Percentiles rank a stretch among this genome's conserved stretches.
These are phyloP conservation scores for Cyprinodon brontotheroides DNA, from an alignment of 2,113 vertebrate species.

Conservation along the genomic window DNA sequence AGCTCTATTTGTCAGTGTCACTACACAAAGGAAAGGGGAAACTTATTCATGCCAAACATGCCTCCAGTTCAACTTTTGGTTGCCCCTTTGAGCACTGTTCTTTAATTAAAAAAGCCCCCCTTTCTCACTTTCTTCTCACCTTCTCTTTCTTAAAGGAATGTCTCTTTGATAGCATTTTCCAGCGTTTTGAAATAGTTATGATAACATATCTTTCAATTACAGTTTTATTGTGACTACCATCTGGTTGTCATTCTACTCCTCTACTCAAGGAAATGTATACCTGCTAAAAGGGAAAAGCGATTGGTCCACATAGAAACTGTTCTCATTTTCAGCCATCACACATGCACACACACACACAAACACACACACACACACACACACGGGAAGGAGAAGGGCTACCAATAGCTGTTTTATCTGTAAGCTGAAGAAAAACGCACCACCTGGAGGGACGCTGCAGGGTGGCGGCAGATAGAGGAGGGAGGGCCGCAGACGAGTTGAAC, in stretches of 20 bases:
- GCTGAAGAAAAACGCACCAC: constrained; percentile 47
- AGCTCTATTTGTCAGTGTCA: constrained; percentile 84
- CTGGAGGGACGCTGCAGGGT: constrained; percentile 51
- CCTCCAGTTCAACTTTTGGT: constrained; percentile 78
- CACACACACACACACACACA: constrained; percentile 45
- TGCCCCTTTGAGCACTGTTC: constrained; percentile 72
- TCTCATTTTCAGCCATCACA: constrained; percentile 66
- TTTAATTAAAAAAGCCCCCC: constrained; percentile 79
- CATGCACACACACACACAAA: constrained; percentile 44
- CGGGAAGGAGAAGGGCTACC: constrained; percentile 16
- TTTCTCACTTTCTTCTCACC: constrained; percentile 57
- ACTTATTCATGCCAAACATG: constrained; percentile 84
- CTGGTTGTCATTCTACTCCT: constrained; percentile 72
- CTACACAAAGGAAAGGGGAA: constrained; percentile 75
- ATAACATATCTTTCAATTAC: constrained; percentile 86
- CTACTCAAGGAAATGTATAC: constrained; percentile 58
- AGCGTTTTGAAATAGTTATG: constrained; percentile 68
- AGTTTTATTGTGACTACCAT: constrained; percentile 80
- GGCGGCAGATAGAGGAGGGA: constrained; percentile 26
- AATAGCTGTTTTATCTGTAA: constrained; percentile 65
- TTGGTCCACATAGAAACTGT: constrained; percentile 70
- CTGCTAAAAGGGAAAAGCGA: constrained; percentile 72
- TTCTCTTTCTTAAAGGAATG: constrained; percentile 58
- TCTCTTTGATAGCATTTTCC: constrained; percentile 73
- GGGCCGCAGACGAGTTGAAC: constrained; percentile 52